Evolutionary conservation across 37 sponge, comb jelly and placozoan species (phyloP), one percentile per base, ranked within the genome.

Genomic region (Aplysina aerophoba): DNA sequence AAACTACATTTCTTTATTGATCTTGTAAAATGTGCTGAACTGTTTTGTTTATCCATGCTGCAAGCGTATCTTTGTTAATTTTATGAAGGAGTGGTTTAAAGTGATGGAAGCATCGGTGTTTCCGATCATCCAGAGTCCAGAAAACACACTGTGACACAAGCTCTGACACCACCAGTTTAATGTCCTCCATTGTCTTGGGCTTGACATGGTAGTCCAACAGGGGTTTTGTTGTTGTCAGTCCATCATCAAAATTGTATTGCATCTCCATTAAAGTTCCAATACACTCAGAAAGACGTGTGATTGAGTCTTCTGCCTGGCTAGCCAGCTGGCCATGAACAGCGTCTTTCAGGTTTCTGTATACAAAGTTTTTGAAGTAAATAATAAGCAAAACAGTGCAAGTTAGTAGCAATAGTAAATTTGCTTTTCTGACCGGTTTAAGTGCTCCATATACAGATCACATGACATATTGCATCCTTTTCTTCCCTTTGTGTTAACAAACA

Each of bases 361-460:
- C 37, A 13, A 38, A 38, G 14, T 20, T 73, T 73, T 73, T 20
- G 17, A 73, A 19, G 14, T 8, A 13, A 31, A 19, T 13, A 38
- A 15, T 34, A 73, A 34, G 27, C 28, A 67, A 14, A 22, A 25
- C 13, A 25, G 28, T 67, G n/a, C 28, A 67, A 24, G n/a, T 67
- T 67, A 15, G 27, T 14, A 73, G 31, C 14, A 33, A 73, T 21
- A 73, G 38, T 73, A 31, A 37, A 73, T 34, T 21, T 65, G 22
- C 22, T 30, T 14, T 67, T 21, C 69, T 67, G 27, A 73, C 24
- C 56, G 27, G 25, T 71, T 89, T 24, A 89, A 39, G 57, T 89
- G 89, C 17, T 90, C 91, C 84, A 90, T 82, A 58, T 77, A 81
- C 19, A 90, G n/a, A 50, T 90, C 90, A 74, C 79, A 73, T 56